Conservation (phyloP, 2,113 vertebrate genomes). For the Epinephelus cyanopodus region DNA sequence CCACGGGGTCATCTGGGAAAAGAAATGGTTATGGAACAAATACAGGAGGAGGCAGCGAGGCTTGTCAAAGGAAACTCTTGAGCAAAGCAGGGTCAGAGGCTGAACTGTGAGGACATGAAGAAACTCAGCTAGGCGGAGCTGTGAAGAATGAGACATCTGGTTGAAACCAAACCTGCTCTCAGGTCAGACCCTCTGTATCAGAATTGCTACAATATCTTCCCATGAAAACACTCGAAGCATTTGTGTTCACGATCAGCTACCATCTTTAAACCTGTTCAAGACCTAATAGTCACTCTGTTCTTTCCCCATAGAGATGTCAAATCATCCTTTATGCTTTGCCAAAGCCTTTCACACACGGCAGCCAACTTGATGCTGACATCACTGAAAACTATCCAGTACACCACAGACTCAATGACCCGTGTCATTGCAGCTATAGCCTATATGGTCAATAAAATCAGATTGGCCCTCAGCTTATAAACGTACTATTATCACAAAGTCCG, state of each 20-base stretch:
- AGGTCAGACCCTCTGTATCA: neutral
- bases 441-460: conserved; percentile 71
- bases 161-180: neutral
- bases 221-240: neutral
- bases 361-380: conserved; percentile 56
- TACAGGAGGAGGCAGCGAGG: conserved; percentile 27
- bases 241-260: neutral
- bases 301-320: neutral
- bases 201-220: neutral
- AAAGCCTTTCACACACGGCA: conserved; percentile 24
- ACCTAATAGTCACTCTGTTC: conserved; percentile 14
- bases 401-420: conserved; percentile 65
- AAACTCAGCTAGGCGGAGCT: conserved; percentile 2
- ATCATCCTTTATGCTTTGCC: conserved; percentile 7
- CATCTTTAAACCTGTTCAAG: conserved; percentile 10
- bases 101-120: conserved; percentile 32
- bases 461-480: conserved; percentile 45
- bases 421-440: conserved; percentile 59
- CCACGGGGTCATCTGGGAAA: conserved; percentile 29
- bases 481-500: conserved; percentile 53
- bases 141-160: neutral
- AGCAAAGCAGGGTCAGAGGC: conserved; percentile 35
- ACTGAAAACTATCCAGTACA: conserved; percentile 52
- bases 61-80: conserved; percentile 22
- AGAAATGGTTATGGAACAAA: conserved; percentile 48